Evolutionary conservation across 2,888 invertebrate species (phyloP).

Genomic region (Brenthis daphne): DNA sequence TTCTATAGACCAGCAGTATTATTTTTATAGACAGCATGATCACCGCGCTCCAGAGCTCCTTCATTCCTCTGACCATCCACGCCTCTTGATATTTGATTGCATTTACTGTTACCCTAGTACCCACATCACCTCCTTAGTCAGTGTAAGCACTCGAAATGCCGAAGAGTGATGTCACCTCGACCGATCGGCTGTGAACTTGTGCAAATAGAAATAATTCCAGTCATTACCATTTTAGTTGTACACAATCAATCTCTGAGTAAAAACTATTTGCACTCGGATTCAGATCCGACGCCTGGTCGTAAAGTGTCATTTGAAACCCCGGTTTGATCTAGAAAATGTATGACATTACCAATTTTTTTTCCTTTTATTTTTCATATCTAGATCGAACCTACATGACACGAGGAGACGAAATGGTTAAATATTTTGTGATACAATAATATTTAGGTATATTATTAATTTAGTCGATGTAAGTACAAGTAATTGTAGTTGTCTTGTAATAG

Average conservation of each 20-base stretch:
- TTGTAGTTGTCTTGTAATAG: conserved; percentile 74
- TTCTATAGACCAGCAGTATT: not conserved
- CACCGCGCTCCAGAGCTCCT: conserved; percentile 32
- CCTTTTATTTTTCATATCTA: conserved; percentile 43
- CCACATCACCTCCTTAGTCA: conserved; percentile 73
- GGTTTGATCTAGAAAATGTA: conserved; percentile 49
- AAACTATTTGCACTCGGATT: conserved; percentile 29
- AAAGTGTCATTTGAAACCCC: conserved; percentile 44
- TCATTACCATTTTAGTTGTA: conserved; percentile 29
- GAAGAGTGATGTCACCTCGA: conserved; percentile 73
- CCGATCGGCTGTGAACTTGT: conserved; percentile 41
- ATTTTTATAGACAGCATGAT: conserved; percentile 32
- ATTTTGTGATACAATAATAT: conserved; percentile 45
- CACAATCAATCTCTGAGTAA: not conserved
- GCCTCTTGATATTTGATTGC: conserved; percentile 39
- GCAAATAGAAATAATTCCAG: conserved; percentile 40
- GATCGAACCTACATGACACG: conserved; percentile 54
- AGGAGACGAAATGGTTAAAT: conserved; percentile 51
- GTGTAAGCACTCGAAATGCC: conserved; percentile 77
- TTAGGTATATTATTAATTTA: conserved; percentile 44
- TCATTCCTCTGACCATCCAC: conserved; percentile 38
- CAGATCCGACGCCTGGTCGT: conserved; percentile 18
- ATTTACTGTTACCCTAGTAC: conserved; percentile 60
- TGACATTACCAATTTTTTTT: conserved; percentile 10
- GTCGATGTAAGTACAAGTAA: conserved; percentile 72